Base-by-base conservation (phyloP, 2,113 vertebrate genomes). In the Salvelinus sp. region DNA sequence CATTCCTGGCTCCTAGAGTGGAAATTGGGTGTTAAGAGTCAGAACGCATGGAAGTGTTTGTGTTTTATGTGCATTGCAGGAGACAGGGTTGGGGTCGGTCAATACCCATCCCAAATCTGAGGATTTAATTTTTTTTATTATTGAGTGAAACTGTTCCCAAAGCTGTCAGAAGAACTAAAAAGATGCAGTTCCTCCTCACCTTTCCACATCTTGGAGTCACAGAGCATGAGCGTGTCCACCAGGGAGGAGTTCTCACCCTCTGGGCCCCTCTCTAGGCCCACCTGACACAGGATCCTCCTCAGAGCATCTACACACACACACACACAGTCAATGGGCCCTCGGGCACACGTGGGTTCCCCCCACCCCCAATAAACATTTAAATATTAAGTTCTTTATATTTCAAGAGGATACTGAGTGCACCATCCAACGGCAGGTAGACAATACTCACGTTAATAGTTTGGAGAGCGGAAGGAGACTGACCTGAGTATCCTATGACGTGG, bases 171-270 rank as follows among this genome's bases (percentile, higher is more conserved):
- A n/a, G 58, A 22, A 62, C 20, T 14, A 57, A 20, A 57, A 4
- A 2, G 4, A 23, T 30, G 27, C 23, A 14, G 16, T 14, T 30
- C 27, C 64, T 22, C 68, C 38, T 48, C 75, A 97, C 96, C 98
- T 96, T 99, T 99, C 98, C 98, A 99, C 81, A 99, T 93, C 85
- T 96, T 98, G 71, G 97, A 98, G 93, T 99, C 98, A 66, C 89
- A 96, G 4, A 99, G 93, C 98, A 99, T 99, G 74, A 99, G 79
- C 22, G 93, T 95, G 85, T 98, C 96, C 6, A 99, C 96, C 73
- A 98, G 90, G 3, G 96, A 97, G 70, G 95, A 96, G 88, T 95
- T 95, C 81, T 98, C 96, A 75, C 95, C 95, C 73, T 96, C 94
- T 50, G 94, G 92, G 0, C 94, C 95, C 74, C 91, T 93, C 85